These are phyloP conservation scores for Achlya flavicornis DNA, from an alignment of 2,888 invertebrate genomes.

Conservation along the genomic window DNA sequence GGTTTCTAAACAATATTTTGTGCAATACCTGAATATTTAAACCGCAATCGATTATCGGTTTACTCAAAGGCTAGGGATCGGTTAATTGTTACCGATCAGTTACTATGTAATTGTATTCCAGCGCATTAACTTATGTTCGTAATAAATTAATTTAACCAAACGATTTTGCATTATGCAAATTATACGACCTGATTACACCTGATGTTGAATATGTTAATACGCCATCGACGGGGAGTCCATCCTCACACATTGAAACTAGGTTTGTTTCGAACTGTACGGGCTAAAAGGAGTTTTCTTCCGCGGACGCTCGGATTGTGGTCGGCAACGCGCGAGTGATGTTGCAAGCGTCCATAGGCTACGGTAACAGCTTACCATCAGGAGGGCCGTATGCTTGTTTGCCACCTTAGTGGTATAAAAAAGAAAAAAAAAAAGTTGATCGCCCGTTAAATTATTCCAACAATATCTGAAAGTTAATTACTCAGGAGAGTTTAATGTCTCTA, in stretches of 20 bases:
- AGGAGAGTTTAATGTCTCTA: background rate
- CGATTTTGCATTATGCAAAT: constrained; percentile 3
- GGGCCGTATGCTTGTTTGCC: too few relatives aligned
- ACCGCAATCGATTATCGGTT: background rate
- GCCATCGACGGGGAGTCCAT: too few relatives aligned
- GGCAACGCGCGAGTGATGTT: too few relatives aligned
- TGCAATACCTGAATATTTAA: background rate
- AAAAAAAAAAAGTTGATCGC: constrained; percentile 1
- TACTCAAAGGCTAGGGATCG: background rate
- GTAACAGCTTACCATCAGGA: too few relatives aligned
- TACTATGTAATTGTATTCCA: background rate
- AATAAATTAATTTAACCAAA: constrained; percentile 4
- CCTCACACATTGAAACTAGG: too few relatives aligned
- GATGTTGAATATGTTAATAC: too few relatives aligned
- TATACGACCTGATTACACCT: too few relatives aligned
- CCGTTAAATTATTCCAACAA: constrained; percentile 21
- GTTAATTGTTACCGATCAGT: background rate
- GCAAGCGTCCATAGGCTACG: too few relatives aligned
- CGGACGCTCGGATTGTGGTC: too few relatives aligned
- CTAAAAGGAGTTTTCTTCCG: too few relatives aligned
- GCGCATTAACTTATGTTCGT: background rate
- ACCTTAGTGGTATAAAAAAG: too few relatives aligned
- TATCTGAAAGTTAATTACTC: constrained; percentile 17
- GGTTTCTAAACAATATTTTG: background rate
- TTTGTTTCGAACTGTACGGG: too few relatives aligned